Evolutionary conservation across 2,888 invertebrate genomes (phyloP).

Genomic region (Sinopyrophorus schimmeli): DNA sequence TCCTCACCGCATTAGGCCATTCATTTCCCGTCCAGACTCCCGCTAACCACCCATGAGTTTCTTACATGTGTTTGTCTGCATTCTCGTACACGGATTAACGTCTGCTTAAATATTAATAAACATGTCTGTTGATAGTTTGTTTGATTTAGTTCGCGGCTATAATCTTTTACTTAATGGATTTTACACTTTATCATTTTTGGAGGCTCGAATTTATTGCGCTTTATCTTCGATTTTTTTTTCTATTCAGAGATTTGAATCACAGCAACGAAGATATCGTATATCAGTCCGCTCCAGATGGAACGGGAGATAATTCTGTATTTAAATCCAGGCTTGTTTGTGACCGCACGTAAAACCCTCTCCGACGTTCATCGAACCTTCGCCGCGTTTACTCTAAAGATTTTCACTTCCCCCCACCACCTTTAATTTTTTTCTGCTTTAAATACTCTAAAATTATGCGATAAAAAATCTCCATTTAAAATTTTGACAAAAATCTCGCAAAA

Average conservation of each 20-base stretch:
- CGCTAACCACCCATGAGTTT: conserved; percentile 36
- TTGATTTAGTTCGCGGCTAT: conserved; percentile 35
- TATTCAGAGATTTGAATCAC: not conserved
- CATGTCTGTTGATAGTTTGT: conserved; percentile 39
- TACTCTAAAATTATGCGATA: no score
- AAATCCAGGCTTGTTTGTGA: conserved; percentile 31
- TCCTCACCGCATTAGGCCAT: conserved; percentile 40
- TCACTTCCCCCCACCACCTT: no score
- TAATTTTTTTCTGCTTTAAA: no score
- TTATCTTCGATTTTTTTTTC: no score
- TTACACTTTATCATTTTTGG: not conserved
- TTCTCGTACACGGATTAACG: conserved; percentile 37
- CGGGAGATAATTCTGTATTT: conserved; percentile 33
- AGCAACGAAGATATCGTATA: conserved; percentile 24
- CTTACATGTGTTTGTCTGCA: conserved; percentile 37
- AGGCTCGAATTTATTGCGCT: conserved; percentile 1
- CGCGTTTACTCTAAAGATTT: no score
- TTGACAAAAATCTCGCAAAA: no score
- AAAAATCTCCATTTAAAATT: no score
- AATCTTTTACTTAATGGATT: conserved; percentile 13
- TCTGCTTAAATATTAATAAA: conserved; percentile 40
- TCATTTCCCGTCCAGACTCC: conserved; percentile 30
- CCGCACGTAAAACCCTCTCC: conserved; percentile 35
- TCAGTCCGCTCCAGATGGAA: conserved; percentile 33
- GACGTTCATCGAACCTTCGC: no score